Evolutionary conservation across 2,888 invertebrate genomes (phyloP), one percentile per base, ranked within the genome.

Genomic region (Nephrotoma appendiculata): DNA sequence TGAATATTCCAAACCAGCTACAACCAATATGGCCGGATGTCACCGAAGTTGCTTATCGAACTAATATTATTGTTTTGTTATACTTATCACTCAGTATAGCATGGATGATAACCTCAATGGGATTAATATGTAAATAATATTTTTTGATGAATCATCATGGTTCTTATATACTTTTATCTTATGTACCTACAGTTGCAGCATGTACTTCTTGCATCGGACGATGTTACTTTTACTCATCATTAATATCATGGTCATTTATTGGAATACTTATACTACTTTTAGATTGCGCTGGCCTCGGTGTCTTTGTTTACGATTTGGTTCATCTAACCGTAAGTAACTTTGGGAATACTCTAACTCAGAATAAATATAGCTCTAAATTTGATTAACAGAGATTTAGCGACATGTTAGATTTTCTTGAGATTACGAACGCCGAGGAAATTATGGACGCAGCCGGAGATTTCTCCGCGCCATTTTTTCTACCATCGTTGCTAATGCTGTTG

Each of bases 261-360:
- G 89, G 91, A 6, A 88, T 90, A 1, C 89, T 89, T 5, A 91
- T 91, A 5, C 89, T 91, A 87, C 87, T 92, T 9, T 88, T 92
- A 86, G 93, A 93, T 88, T 90, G 91, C 12, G 90, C 92, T 5
- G 91, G 92, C 15, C 90, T 91, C 7, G 91, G 91, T n/a, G 92
- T 90, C 87, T 92, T 91, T 88, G 90, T 90, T 41, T 86, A 90
- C 41, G 92, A 93, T 88, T 89, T 92, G 43, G 87, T 90, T 6
- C 87, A 91, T 6, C 91, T 92, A 44, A 88, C 89, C 86, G 93
- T 93, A 90, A 89, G 90, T 89, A 71, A n/a, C n/a, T 44, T 87
- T 86, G 0, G 2, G 83, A 48, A 48, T 3, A 12, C 9, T 12
- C n/a, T 48, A 48, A 12, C 9, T 48, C n/a, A 12, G 48, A 12